These are phyloP conservation scores for Gerris buenoi DNA, from an alignment of 1,140 invertebrate species.

Conservation along the genomic window DNA sequence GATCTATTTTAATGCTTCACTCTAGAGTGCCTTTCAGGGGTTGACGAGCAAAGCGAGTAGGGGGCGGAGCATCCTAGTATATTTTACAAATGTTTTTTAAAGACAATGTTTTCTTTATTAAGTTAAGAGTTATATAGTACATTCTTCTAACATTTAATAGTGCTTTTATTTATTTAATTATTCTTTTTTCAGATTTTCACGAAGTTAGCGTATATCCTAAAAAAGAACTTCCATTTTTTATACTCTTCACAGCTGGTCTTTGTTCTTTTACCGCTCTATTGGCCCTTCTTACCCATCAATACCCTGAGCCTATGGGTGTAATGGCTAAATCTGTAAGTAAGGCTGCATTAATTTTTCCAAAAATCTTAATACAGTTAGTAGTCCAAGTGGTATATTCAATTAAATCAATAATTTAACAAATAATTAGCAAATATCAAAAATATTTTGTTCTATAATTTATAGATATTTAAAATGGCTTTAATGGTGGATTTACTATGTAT, in stretches of 20 bases:
- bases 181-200: constrained; percentile 54
- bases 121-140: no score
- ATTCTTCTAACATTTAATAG: no score
- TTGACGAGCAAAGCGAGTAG: no score
- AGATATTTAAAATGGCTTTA: no score
- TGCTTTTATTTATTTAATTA: no score
- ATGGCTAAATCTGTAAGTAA: constrained; percentile 55
- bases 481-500: no score
- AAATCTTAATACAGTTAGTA: not conserved
- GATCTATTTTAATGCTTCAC: no score
- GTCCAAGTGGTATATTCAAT: not conserved
- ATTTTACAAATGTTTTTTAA: no score
- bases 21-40: no score
- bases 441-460: no score
- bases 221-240: constrained; percentile 89
- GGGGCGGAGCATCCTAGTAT: no score
- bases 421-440: constrained; percentile 7
- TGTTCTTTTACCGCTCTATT: constrained; percentile 91
- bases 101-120: no score
- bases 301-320: constrained; percentile 81
- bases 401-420: constrained; percentile 2
- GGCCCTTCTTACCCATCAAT: constrained; percentile 82
- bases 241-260: constrained; percentile 81
- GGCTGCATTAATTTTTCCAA: not conserved
- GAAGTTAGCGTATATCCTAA: constrained; percentile 93